A percentile compares a stretch with the other conserved stretches of the same genome.
Evolutionary conservation across 2,888 invertebrate species (phyloP).

Genomic region (Campopleginae sp.): DNA sequence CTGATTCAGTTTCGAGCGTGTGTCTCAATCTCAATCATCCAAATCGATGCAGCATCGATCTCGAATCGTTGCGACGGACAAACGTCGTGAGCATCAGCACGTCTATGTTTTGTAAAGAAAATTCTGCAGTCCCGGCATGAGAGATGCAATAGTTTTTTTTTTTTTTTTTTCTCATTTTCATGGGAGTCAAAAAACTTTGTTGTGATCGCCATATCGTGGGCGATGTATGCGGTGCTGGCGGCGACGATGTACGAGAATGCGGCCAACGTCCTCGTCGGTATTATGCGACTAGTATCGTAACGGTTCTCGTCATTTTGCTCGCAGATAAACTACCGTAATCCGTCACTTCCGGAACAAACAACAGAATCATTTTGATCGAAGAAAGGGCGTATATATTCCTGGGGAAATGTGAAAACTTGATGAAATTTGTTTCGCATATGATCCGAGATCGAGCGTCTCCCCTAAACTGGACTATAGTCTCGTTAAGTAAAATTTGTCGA

Average conservation of each 20-base stretch:
- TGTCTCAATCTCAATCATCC: constrained; percentile 27
- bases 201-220: neutral
- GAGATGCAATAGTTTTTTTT: neutral
- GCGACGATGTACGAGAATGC: constrained; percentile 36
- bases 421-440: neutral
- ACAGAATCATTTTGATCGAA: neutral
- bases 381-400: neutral
- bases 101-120: neutral
- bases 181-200: neutral
- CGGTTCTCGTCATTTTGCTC: constrained; percentile 22
- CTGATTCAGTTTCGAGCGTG: constrained; percentile 48
- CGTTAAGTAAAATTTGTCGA: neutral
- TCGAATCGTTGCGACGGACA: neutral
- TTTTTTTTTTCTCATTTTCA: neutral
- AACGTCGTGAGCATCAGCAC: neutral
- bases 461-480: neutral
- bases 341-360: constrained; percentile 23
- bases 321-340: constrained; percentile 43
- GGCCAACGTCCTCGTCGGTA: constrained; percentile 43
- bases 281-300: constrained; percentile 28
- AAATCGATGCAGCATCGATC: constrained; percentile 22
- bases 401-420: neutral
- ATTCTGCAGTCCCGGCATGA: no score
- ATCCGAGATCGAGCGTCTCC: neutral
- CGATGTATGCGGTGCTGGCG: neutral